These are phyloP conservation scores for Benthosema pterotum DNA, from an alignment of 2,797 vertebrate species.

Conservation along the genomic window DNA sequence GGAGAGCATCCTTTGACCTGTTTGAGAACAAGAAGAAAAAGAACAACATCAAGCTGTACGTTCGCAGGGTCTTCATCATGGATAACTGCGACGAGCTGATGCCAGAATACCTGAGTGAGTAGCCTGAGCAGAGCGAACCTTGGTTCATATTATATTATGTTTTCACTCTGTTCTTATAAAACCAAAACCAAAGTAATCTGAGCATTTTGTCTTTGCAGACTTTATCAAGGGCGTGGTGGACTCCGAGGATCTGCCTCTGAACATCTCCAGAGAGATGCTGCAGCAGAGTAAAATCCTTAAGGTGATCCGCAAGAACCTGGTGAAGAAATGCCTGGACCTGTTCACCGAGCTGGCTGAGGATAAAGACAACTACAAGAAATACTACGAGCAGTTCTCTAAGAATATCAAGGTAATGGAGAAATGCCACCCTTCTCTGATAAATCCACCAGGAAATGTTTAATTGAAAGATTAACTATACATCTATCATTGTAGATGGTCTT, in stretches of 20 bases:
- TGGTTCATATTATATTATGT: too few species aligned
- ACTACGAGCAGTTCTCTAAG: conserved; percentile 93
- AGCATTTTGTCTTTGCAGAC: conserved; percentile 69
- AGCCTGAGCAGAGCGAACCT: too few species aligned
- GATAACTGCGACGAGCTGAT: conserved; percentile 98
- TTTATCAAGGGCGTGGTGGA: conserved; percentile 95
- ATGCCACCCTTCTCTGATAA: conserved; percentile 89
- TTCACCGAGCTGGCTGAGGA: conserved; percentile 91
- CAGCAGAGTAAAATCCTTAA: conserved; percentile 98
- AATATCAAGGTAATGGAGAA: conserved; percentile 94
- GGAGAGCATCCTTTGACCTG: conserved; percentile 89
- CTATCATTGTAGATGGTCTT: too few species aligned
- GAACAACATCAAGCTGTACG: conserved; percentile 95
- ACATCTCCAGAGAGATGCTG: conserved; percentile 97
- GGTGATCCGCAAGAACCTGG: conserved; percentile 95
- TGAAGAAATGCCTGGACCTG: conserved; percentile 95
- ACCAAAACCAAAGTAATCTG: not conserved
- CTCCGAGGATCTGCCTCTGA: conserved; percentile 92
- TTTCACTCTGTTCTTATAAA: not conserved
- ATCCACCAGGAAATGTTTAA: not conserved
- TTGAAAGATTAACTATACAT: not conserved
- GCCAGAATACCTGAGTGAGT: conserved; percentile 96
- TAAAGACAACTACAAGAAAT: conserved; percentile 94
- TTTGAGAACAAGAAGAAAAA: conserved; percentile 94
- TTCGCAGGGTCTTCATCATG: conserved; percentile 97